Evolutionary conservation across 2,888 invertebrate genomes (phyloP).

Genomic region (Andrena marginata): DNA sequence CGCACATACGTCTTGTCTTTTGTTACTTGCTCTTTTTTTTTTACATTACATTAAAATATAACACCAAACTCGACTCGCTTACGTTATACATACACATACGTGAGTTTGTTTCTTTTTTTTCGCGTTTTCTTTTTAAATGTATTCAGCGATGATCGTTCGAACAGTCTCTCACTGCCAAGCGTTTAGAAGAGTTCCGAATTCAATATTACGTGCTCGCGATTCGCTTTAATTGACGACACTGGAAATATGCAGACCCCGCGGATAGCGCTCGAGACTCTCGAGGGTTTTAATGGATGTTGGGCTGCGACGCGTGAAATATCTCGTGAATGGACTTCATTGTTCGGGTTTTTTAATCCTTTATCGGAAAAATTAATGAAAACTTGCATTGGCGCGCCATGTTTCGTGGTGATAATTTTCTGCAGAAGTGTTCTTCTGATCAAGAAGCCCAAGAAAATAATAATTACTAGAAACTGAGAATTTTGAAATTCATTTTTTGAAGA

Average conservation of each 20-base stretch:
- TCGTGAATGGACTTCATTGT: background rate
- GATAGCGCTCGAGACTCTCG: constrained; percentile 34
- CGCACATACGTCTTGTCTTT: constrained; percentile 46
- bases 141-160: constrained; percentile 64
- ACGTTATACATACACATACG: constrained; percentile 66
- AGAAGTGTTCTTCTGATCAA: background rate
- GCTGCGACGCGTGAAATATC: background rate
- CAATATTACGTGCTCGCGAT: constrained; percentile 62
- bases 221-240: constrained; percentile 65
- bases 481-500: background rate
- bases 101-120: constrained; percentile 56
- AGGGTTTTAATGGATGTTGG: constrained; percentile 3
- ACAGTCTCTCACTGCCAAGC: constrained; percentile 62
- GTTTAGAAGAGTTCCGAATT: constrained; percentile 73
- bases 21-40: constrained; percentile 38
- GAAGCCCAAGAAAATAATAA: background rate
- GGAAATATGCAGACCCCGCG: constrained; percentile 41
- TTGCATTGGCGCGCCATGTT: background rate
- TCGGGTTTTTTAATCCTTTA: background rate
- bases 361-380: background rate
- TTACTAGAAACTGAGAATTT: background rate
- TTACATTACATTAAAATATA: constrained; percentile 79
- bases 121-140: constrained; percentile 23
- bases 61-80: constrained; percentile 76
- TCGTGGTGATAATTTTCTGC: background rate